Evolutionary conservation across 2,797 vertebrate genomes (phyloP).

Genomic region (Chaetodon trifasciatus): DNA sequence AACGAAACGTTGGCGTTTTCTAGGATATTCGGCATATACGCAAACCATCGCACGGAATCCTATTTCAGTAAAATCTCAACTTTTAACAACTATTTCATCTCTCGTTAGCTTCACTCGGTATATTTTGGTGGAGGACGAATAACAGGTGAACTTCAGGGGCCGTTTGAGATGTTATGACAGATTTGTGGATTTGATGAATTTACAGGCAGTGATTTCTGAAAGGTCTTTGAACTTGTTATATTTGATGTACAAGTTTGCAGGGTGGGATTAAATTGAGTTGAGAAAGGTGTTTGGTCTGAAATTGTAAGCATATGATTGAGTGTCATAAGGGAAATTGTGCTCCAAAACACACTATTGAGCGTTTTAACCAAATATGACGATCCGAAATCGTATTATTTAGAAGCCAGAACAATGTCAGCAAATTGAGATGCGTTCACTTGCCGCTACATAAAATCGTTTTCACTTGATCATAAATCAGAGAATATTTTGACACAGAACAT

Average conservation of each 20-base stretch:
- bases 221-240: background rate
- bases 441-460: background rate
- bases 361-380: background rate
- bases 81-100: background rate
- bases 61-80: background rate
- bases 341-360: background rate
- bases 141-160: background rate
- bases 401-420: background rate
- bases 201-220: background rate
- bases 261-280: background rate
- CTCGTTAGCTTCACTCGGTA: no score
- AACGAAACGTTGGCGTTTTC: background rate
- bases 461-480: background rate
- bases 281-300: background rate
- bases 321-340: background rate
- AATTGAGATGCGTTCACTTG: background rate
- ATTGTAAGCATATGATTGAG: background rate
- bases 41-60: no score
- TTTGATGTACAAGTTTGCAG: rapidly evolving
- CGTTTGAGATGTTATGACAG: background rate
- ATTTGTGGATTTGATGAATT: background rate
- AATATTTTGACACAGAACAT: background rate
- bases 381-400: background rate
- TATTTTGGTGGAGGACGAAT: background rate
- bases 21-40: background rate